Conservation (phyloP, 2,113 vertebrate genomes). For the Pomatostomus ruficeps region DNA sequence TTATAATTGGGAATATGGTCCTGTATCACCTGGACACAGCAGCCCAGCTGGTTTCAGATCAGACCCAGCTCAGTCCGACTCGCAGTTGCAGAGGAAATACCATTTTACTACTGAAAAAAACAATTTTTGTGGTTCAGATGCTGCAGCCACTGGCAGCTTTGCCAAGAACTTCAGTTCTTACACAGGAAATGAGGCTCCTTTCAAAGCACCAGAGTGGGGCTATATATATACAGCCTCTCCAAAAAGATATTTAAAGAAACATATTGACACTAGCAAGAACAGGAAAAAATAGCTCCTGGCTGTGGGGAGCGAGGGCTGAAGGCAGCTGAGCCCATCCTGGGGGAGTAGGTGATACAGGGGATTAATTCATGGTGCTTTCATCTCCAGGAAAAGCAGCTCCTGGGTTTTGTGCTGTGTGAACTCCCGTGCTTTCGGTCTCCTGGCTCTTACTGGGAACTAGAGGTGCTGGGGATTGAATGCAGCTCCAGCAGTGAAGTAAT, state of each 20-base stretch:
- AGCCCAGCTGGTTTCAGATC: neutral
- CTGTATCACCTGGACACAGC: neutral
- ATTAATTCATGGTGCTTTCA: constrained; percentile 7
- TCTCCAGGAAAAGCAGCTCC: neutral
- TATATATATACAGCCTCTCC: constrained; percentile 69
- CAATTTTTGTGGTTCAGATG: constrained; percentile 18
- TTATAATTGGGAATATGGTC: neutral
- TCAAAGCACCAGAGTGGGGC: constrained; percentile 62
- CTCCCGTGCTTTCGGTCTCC: accelerated
- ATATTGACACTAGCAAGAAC: constrained; percentile 59
- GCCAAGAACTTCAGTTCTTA: constrained; percentile 65
- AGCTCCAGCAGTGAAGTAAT: neutral
- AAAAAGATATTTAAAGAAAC: constrained; percentile 73
- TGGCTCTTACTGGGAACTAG: neutral
- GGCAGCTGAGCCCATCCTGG: constrained; percentile 8
- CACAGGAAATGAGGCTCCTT: constrained; percentile 72
- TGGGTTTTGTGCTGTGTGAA: neutral
- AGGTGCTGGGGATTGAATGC: neutral
- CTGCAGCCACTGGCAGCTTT: constrained; percentile 24
- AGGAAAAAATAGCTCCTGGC: constrained; percentile 54
- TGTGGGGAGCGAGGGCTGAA: neutral
- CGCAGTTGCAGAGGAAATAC: neutral
- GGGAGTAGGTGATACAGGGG: constrained; percentile 1
- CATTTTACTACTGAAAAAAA: constrained; percentile 12
- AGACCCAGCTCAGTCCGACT: accelerated